phyloP scores from a whole-genome alignment of 2,113 vertebrate genomes.

The Tretioscincus oriximinensis region DNA sequence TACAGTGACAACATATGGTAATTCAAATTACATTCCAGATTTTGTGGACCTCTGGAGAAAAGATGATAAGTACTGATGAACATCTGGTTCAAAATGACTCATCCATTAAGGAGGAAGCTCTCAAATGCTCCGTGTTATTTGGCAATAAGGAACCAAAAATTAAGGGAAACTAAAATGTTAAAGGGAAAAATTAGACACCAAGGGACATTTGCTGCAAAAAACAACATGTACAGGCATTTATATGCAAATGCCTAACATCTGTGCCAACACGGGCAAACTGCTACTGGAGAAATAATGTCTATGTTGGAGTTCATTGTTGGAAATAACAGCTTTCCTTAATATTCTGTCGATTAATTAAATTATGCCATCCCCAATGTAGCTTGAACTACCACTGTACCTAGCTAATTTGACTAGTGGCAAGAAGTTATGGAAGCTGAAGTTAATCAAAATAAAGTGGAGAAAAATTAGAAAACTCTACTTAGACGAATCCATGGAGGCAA shows the following conservation, averaged over 20 bases:
- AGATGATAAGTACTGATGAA: constrained; percentile 4
- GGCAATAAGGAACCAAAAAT: not conserved
- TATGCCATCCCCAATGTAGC: too few species aligned
- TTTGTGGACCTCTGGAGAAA: constrained; percentile 12
- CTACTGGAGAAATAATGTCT: not conserved
- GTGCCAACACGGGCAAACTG: not conserved
- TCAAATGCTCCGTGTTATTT: not conserved
- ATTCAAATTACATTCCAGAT: not conserved
- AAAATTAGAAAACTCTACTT: too few species aligned
- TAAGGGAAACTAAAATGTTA: not conserved
- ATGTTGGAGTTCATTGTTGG: not conserved
- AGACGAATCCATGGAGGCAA: not conserved
- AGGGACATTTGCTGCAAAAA: not conserved
- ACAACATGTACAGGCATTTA: not conserved
- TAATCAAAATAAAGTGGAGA: too few species aligned
- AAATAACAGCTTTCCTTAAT: not conserved
- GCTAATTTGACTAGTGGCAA: too few species aligned
- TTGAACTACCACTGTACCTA: too few species aligned
- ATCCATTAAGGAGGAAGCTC: constrained; percentile 8
- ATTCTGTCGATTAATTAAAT: too few species aligned
- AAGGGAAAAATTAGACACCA: not conserved
- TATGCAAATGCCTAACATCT: not conserved
- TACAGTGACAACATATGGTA: not conserved
- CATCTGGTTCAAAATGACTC: constrained; percentile 8
- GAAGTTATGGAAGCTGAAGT: too few species aligned